These are phyloP conservation scores for Microtus richardsoni DNA, from an alignment of 2,113 vertebrate species.

Conservation along the genomic window DNA sequence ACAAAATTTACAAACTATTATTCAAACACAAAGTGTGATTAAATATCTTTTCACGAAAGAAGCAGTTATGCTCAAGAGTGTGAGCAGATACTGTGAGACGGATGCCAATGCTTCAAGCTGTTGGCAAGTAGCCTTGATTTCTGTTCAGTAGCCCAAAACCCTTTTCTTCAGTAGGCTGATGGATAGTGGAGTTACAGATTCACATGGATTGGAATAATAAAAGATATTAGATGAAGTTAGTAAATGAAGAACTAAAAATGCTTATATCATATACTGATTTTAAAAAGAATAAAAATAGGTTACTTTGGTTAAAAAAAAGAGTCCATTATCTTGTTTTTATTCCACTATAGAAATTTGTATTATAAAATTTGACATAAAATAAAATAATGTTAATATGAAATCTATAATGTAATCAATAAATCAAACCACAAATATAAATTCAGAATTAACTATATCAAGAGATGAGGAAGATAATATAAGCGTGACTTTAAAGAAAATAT, in stretches of 20 bases:
- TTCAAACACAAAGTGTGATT: constrained; percentile 62
- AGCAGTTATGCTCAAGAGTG: not conserved
- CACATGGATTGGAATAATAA: constrained; percentile 4
- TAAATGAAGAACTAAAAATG: constrained; percentile 18
- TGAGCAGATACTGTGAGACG: not conserved
- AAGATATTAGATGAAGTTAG: not conserved
- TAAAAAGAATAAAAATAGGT: not conserved
- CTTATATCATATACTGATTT: not conserved
- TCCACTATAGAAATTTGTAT: not conserved
- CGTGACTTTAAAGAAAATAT: not conserved
- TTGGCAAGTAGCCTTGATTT: constrained; percentile 46
- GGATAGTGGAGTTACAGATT: not conserved
- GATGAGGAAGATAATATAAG: not conserved
- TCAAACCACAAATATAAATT: not conserved
- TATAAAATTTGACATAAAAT: not conserved
- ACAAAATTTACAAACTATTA: constrained; percentile 54
- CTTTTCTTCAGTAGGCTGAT: constrained; percentile 36
- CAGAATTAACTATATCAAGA: not conserved
- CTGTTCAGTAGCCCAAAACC: not conserved
- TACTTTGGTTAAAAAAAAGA: not conserved
- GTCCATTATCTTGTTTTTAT: not conserved
- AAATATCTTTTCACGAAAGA: constrained; percentile 56
- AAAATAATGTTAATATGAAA: not conserved
- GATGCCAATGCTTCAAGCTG: constrained; percentile 33
- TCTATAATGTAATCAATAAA: not conserved